These are phyloP conservation scores for Bruchidius siliquastri DNA, from an alignment of 2,888 invertebrate species.

Conservation along the genomic window DNA sequence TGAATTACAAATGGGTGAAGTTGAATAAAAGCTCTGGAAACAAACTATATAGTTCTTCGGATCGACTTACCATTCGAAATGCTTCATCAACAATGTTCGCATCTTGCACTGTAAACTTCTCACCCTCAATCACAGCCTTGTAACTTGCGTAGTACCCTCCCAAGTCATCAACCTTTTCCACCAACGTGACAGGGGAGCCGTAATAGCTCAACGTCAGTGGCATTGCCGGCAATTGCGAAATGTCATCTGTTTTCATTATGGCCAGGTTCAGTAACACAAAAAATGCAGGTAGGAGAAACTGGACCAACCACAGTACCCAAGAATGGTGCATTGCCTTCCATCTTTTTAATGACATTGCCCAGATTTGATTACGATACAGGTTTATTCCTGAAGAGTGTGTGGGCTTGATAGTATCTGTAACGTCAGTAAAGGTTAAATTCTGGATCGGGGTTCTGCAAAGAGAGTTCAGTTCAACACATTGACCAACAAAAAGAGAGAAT, in stretches of 20 bases:
- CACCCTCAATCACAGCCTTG: constrained; percentile 31
- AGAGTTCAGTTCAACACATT: not conserved
- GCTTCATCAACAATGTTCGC: not conserved
- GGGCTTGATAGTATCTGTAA: constrained; percentile 3
- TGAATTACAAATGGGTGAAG: no score
- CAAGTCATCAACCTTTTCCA: constrained; percentile 34
- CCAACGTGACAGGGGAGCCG: constrained; percentile 37
- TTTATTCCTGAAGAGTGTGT: constrained; percentile 4
- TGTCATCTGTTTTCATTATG: constrained; percentile 36
- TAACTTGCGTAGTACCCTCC: constrained; percentile 7
- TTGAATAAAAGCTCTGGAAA: no score
- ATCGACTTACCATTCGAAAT: not conserved
- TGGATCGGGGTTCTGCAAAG: no score
- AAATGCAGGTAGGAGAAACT: constrained; percentile 60
- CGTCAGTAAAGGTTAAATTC: not conserved
- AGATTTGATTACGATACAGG: constrained; percentile 35
- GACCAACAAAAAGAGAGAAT: not conserved
- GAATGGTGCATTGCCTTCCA: constrained; percentile 54
- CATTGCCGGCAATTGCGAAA: constrained; percentile 47
- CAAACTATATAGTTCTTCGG: no score
- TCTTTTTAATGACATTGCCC: constrained; percentile 44
- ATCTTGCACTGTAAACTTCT: not conserved
- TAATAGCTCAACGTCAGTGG: constrained; percentile 52
- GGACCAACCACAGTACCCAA: constrained; percentile 59
- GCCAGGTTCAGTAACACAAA: not conserved